Evolutionary conservation across 2,797 vertebrate genomes (phyloP).

Genomic region (Danio jaintianensis): DNA sequence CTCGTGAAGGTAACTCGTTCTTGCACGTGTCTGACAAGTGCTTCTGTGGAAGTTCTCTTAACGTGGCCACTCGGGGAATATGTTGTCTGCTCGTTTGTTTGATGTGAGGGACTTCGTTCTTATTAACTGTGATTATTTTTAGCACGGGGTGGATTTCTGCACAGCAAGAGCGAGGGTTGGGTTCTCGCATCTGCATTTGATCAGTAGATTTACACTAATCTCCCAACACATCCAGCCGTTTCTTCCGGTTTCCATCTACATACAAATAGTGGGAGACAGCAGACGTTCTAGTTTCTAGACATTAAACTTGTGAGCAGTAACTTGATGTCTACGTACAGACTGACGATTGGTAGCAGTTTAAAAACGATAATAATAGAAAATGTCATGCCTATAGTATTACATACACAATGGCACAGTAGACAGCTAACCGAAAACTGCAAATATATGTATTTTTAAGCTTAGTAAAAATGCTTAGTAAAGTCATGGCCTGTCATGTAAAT

Average conservation of each 20-base stretch:
- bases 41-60: conserved; percentile 12
- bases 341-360: no score
- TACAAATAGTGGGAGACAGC: neutral
- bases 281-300: neutral
- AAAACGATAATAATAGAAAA: no score
- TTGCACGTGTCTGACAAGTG: conserved; percentile 13
- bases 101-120: neutral
- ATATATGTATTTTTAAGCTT: no score
- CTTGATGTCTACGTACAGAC: no score
- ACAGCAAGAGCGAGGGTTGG: conserved; percentile 9
- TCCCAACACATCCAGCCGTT: neutral
- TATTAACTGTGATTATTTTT: conserved; percentile 2
- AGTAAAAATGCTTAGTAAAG: no score
- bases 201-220: neutral
- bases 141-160: neutral
- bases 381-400: no score
- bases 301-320: no score
- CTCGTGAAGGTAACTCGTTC: conserved; percentile 12
- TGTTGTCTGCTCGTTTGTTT: neutral
- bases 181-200: neutral
- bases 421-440: no score
- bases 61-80: neutral
- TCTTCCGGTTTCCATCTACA: neutral
- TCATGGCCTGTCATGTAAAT: no score
- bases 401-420: no score